These are phyloP conservation scores for Lophotis ruficrista DNA, from an alignment of 2,113 vertebrate genomes.

Conservation along the genomic window DNA sequence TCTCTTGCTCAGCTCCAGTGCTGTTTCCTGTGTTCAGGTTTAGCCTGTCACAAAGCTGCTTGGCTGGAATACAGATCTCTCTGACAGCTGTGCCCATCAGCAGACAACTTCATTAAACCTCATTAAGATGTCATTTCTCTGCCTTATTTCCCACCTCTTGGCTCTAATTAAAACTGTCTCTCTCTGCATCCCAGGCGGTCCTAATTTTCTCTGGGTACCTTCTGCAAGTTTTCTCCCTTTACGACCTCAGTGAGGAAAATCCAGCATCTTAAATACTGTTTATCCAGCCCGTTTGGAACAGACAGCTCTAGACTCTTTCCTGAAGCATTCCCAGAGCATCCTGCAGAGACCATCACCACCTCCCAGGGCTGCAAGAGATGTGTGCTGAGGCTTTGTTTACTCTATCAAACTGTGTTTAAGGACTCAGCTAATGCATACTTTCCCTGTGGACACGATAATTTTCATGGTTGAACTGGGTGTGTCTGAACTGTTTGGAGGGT, in stretches of 20 bases:
- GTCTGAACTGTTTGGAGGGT: background rate
- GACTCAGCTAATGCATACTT: background rate
- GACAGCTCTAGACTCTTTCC: background rate
- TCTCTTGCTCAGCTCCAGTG: background rate
- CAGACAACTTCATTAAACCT: conserved; percentile 87
- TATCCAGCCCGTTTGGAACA: background rate
- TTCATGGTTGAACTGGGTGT: background rate
- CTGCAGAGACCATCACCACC: background rate
- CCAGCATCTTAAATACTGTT: conserved; percentile 30
- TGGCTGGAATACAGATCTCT: conserved; percentile 76
- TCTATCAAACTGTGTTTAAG: background rate
- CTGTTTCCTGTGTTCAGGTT: background rate
- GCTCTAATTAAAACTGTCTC: conserved; percentile 82
- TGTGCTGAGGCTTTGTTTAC: background rate
- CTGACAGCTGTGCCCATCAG: conserved; percentile 83
- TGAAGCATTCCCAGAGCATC: conserved; percentile 1
- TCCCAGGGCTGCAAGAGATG: background rate
- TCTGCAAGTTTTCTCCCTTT: conserved; percentile 58
- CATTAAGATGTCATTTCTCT: conserved; percentile 83
- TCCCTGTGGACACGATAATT: background rate
- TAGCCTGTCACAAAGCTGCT: conserved; percentile 60
- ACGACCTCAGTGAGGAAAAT: conserved; percentile 27
- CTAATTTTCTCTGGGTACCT: conserved; percentile 73
- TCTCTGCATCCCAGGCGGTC: conserved; percentile 64
- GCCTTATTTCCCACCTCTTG: conserved; percentile 76